Evolutionary conservation across 2,888 invertebrate species (phyloP), one percentile per base, ranked within the genome.

Genomic region (Hyles lineata): DNA sequence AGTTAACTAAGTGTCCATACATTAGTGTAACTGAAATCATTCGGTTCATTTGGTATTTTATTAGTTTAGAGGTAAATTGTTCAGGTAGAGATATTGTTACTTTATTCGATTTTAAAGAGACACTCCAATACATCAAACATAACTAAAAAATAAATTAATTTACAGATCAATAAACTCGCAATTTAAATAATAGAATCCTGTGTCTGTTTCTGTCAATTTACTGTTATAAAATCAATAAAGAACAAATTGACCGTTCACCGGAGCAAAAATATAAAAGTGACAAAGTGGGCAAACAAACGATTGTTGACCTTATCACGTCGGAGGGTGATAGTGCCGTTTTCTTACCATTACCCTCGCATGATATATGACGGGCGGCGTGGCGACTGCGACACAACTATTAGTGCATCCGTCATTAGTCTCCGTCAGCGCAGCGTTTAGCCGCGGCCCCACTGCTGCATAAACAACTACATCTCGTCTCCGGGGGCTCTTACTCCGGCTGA

Each of bases 331-430:
- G 87, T 85, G 87, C 82, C 86, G 87, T 89, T 91, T 91, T 88
- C 90, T 86, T 90, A 90, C 90, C 90, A 89, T 91, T 90, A 91
- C 90, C 88, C 91, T 87, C 87, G 87, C 88, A 92, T 93, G 94
- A 94, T 92, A 90, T 93, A 93, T 92, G 90, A 85, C 78, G 82
- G 62, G 71, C 32, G 79, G 77, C 84, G 81, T 80, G 85, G 87
- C 87, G 89, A 88, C 83, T 88, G 91, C 89, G 92, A 92, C 92
- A 91, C 91, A 90, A 94, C 95, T 95, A 95, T 95, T 95, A 95
- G 94, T 94, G 94, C 94, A 95, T 95, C 90, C 86, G 90, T 95
- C 95, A 95, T 95, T 95, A 93, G 93, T 95, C 95, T 89, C 89
- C 90, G 94, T 94, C 94, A 90, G 79, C 84, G 83, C 87, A 88